These are phyloP conservation scores for Meteorus cinctellus DNA, from an alignment of 2,888 invertebrate species.

Conservation along the genomic window DNA sequence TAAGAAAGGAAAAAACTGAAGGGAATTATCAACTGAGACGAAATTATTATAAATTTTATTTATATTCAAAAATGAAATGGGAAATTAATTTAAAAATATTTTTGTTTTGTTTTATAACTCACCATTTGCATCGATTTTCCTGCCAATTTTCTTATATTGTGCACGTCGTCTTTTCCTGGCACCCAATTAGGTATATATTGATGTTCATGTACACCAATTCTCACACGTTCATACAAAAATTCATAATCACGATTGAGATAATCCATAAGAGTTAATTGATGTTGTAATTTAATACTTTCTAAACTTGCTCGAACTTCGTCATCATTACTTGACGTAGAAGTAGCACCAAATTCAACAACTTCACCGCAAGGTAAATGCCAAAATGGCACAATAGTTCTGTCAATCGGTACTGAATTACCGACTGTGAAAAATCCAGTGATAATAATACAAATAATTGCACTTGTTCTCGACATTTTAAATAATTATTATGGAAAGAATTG, in stretches of 20 bases:
- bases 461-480: neutral
- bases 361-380: conserved; percentile 70
- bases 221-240: conserved; percentile 67
- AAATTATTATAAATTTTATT: too few relatives aligned
- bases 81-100: too few relatives aligned
- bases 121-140: conserved; percentile 57
- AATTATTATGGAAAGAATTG: neutral
- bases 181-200: conserved; percentile 72
- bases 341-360: conserved; percentile 49
- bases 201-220: conserved; percentile 65
- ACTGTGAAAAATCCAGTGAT: neutral
- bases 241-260: conserved; percentile 68
- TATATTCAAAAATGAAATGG: too few relatives aligned
- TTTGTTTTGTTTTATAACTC: conserved; percentile 28
- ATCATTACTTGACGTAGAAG: conserved; percentile 49
- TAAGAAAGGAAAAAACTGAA: too few relatives aligned
- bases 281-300: conserved; percentile 63
- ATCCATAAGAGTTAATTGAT: conserved; percentile 64
- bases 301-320: conserved; percentile 57
- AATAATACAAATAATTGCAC: conserved; percentile 1
- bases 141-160: conserved; percentile 57
- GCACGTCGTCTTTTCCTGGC: conserved; percentile 67
- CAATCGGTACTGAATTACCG: neutral
- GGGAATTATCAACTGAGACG: too few relatives aligned
- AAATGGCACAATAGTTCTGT: conserved; percentile 50